Evolutionary conservation across 2,797 vertebrate species (phyloP).

Genomic region (Sebastes nivosus): DNA sequence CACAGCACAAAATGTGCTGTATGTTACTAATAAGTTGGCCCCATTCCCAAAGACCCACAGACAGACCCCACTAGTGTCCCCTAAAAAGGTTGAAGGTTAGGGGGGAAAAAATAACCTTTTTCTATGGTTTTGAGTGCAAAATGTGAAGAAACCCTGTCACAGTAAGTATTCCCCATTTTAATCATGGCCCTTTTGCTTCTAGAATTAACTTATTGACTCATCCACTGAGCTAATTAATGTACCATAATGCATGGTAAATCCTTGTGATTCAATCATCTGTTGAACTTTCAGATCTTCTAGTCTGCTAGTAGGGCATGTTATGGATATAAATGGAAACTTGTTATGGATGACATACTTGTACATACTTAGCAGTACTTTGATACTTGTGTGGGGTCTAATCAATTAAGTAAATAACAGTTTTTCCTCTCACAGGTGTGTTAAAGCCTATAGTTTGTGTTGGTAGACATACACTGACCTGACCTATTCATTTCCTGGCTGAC

Average conservation of each 20-base stretch:
- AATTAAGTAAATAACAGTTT: background rate
- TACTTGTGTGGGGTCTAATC: background rate
- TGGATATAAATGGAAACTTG: background rate
- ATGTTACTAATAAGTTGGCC: slow-evolving; percentile 34
- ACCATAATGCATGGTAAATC: slow-evolving; percentile 59
- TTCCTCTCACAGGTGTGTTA: slow-evolving; percentile 2
- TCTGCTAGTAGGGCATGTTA: background rate
- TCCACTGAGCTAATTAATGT: slow-evolving; percentile 44
- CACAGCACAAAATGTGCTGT: slow-evolving; percentile 46
- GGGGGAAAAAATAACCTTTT: background rate
- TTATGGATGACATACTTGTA: background rate
- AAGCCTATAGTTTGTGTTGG: background rate
- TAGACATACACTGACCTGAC: background rate
- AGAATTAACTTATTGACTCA: slow-evolving; percentile 25
- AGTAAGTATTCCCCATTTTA: slow-evolving; percentile 81
- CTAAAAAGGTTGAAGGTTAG: slow-evolving; percentile 32
- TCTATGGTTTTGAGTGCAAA: slow-evolving; percentile 69
- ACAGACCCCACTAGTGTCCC: slow-evolving; percentile 51
- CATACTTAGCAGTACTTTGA: background rate
- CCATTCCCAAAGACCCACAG: slow-evolving; percentile 52
- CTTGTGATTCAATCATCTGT: slow-evolving; percentile 28
- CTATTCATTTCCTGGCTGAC: background rate
- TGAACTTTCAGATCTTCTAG: slow-evolving; percentile 1
- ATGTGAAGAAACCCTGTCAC: slow-evolving; percentile 77
- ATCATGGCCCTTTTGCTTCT: slow-evolving; percentile 62